Base-by-base conservation (phyloP, 1,140 invertebrate genomes). In the Centruroides sculpturatus region DNA sequence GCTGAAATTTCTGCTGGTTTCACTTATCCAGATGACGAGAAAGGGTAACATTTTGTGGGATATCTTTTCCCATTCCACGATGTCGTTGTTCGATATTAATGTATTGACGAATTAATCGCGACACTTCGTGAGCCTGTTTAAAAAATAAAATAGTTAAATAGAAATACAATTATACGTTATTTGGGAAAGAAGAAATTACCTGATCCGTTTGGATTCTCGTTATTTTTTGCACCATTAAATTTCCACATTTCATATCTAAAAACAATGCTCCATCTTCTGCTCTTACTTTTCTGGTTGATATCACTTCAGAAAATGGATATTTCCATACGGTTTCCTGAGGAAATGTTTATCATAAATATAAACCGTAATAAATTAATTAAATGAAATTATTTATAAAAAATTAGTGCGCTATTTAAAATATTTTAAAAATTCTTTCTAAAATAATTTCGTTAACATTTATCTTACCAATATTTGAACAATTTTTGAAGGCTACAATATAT, bases 241-340 rank as follows among this genome's bases (percentile, higher is more conserved):
- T 96, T 23, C 93, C 93, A 71, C 90, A 89, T 76, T 97, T 97
- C 85, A 98, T 89, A 75, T 98, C 93, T 71, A 98, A 77, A 74
- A 90, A 98, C 55, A 96, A 80, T 1, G 88, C 85, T 41, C 91
- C 91, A 72, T 92, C 89, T 71, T 97, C 92, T 1, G 89, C 92
- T 65, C 81, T 80, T 51, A 92, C 89, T 78, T 95, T 94, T 60
- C 93, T 77, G 1, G 93, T 97, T 49, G 92, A 96, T 69, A 98
- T 93, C 51, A 98, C 89, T 71, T 97, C 92, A 59, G 87, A 85
- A 73, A 93, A 96, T 46, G 89, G 86, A 80, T 92, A 94, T 72
- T 87, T 85, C 67, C 89, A 84, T 64, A 95, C 72, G 0, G 89
- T 92, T 75, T 94, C 89, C 83, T 85, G 70, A 47, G 12, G n/a